phyloP scores from a whole-genome alignment of 2,113 vertebrate species.

The Cottus gobio region DNA sequence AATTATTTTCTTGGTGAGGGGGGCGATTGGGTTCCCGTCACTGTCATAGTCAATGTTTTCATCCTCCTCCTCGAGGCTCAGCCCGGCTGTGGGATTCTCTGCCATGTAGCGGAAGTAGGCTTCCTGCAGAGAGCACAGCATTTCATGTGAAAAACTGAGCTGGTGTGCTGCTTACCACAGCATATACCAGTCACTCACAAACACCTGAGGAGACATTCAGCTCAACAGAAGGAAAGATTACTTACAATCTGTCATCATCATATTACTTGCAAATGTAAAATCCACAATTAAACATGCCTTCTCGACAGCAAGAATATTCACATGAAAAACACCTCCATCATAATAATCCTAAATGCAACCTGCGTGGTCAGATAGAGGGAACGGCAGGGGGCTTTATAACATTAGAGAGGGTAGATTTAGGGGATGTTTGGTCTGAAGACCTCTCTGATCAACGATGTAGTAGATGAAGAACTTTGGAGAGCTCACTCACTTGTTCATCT shows the following conservation, averaged over 20 bases:
- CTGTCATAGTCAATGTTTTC: conserved; percentile 98
- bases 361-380: conserved; percentile 34
- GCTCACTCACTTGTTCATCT: conserved; percentile 99
- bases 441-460: conserved; percentile 77
- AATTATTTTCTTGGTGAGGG: conserved; percentile 92
- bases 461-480: conserved; percentile 89
- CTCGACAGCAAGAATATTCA: conserved; percentile 6
- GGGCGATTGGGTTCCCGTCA: conserved; percentile 95
- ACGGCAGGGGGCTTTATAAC: conserved; percentile 11
- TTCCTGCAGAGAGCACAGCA: conserved; percentile 90
- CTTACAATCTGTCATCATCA: conserved; percentile 1
- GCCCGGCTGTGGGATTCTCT: conserved; percentile 97
- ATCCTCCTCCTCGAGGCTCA: conserved; percentile 95
- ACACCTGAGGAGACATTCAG: conserved; percentile 21
- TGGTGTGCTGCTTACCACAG: neutral
- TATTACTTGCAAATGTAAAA: neutral
- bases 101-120: conserved; percentile 99
- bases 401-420: conserved; percentile 33
- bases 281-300: conserved; percentile 38
- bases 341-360: conserved; percentile 49
- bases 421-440: conserved; percentile 52
- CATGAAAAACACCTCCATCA: conserved; percentile 26
- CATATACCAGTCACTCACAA: conserved; percentile 9
- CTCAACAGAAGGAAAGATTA: neutral
- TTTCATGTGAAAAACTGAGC: conserved; percentile 50